Conservation (phyloP, 2,797 vertebrate genomes). For the Dermochelys coriacea region DNA sequence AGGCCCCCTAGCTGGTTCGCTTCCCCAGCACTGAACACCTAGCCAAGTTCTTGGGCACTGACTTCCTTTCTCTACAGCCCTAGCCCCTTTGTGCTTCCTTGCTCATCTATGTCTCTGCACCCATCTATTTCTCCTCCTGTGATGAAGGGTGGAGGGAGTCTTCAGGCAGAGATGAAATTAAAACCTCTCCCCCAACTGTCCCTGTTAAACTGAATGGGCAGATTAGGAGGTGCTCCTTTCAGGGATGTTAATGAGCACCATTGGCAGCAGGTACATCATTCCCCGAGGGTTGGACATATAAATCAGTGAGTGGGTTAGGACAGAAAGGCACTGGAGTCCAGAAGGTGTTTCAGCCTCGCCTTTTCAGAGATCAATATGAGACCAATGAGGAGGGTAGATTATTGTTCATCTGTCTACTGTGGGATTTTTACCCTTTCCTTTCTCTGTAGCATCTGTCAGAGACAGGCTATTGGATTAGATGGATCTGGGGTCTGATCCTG, state of each 20-base stretch:
- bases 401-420: no score
- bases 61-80: neutral
- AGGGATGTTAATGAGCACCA: neutral
- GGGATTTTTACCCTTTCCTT: neutral
- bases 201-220: neutral
- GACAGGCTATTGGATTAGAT: neutral
- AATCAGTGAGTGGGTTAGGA: neutral
- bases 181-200: neutral
- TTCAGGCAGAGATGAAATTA: neutral
- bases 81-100: neutral
- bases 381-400: no score
- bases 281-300: neutral
- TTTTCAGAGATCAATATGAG: neutral
- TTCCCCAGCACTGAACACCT: neutral
- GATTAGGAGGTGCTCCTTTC: accelerated
- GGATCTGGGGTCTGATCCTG: neutral
- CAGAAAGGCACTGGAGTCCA: neutral
- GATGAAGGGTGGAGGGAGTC: neutral
- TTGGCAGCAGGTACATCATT: neutral
- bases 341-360: neutral
- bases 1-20: neutral
- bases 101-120: neutral
- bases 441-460: neutral
- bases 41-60: neutral
- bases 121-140: neutral